Conservation (phyloP, 2,797 vertebrate genomes). For the Okamejei kenojei region DNA sequence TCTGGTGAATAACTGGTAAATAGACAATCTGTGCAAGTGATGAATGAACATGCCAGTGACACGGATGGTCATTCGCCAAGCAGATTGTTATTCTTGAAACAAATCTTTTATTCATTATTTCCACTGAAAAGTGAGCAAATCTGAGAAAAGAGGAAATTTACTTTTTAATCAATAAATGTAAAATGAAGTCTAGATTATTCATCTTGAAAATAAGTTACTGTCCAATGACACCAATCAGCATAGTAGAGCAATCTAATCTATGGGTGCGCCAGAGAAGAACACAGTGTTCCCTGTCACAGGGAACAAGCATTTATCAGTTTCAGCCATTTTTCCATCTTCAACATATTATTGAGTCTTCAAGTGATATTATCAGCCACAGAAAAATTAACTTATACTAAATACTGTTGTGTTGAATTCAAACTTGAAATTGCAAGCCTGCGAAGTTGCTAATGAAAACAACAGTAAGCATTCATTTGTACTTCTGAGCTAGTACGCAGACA, state of each 20-base stretch:
- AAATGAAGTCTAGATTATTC: too few relatives aligned
- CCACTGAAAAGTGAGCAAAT: not conserved
- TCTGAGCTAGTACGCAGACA: not conserved
- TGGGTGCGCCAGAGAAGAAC: not conserved
- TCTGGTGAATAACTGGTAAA: not conserved
- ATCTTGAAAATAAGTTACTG: not conserved
- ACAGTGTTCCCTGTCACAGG: too few relatives aligned
- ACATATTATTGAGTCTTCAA: not conserved
- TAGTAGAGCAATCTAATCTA: not conserved
- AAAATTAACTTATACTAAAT: not conserved
- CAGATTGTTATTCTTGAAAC: constrained; percentile 10
- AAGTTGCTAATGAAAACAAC: not conserved
- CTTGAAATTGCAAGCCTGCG: not conserved
- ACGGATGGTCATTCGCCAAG: not conserved
- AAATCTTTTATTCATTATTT: constrained; percentile 1
- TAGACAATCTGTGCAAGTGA: not conserved
- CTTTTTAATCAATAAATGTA: not conserved
- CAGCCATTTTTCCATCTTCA: not conserved
- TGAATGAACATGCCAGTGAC: not conserved
- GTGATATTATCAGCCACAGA: not conserved
- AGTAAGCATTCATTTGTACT: not conserved
- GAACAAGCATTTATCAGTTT: not conserved
- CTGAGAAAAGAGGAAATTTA: not conserved
- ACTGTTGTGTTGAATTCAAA: not conserved
- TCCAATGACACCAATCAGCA: not conserved